These are phyloP conservation scores for Isaurus tuberculatus DNA, from an alignment of 92 coral and sea anemone species.

Conservation along the genomic window DNA sequence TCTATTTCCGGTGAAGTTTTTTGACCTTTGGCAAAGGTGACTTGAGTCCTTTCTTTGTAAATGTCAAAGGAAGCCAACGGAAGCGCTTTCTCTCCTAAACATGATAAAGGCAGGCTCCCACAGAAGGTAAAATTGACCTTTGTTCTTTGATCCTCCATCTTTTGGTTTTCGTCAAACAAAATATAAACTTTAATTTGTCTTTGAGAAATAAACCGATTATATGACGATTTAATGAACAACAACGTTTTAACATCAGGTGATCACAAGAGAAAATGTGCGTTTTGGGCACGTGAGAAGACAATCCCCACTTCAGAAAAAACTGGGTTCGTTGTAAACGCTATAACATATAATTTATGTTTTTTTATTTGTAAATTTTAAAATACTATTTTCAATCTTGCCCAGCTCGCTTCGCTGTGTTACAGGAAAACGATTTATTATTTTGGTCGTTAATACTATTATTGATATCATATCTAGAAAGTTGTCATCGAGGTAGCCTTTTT, in stretches of 20 bases:
- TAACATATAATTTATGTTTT: not conserved
- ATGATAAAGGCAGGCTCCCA: conserved; percentile 30
- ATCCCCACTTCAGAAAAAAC: conserved; percentile 47
- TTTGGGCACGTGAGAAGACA: conserved; percentile 44
- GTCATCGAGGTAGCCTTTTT: too few relatives aligned
- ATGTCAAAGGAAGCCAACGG: conserved; percentile 49
- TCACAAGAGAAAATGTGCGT: conserved; percentile 35
- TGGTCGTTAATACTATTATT: too few relatives aligned
- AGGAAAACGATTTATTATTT: not conserved
- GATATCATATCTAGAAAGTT: too few relatives aligned
- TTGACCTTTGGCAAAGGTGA: conserved; percentile 15
- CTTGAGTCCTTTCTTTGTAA: conserved; percentile 18
- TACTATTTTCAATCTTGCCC: not conserved
- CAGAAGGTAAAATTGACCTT: conserved; percentile 40
- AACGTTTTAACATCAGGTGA: conserved; percentile 20
- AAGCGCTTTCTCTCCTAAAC: conserved; percentile 15
- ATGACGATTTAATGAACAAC: not conserved
- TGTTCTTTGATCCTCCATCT: conserved; percentile 34
- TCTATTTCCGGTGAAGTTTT: conserved; percentile 35
- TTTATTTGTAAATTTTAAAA: not conserved
- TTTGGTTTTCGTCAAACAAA: not conserved
- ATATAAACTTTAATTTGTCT: not conserved
- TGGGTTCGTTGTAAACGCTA: conserved; percentile 17
- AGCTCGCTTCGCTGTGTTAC: not conserved
- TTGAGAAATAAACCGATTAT: not conserved